phyloP scores from a whole-genome alignment of 2,797 vertebrate genomes.

The Smutsia gigantea region DNA sequence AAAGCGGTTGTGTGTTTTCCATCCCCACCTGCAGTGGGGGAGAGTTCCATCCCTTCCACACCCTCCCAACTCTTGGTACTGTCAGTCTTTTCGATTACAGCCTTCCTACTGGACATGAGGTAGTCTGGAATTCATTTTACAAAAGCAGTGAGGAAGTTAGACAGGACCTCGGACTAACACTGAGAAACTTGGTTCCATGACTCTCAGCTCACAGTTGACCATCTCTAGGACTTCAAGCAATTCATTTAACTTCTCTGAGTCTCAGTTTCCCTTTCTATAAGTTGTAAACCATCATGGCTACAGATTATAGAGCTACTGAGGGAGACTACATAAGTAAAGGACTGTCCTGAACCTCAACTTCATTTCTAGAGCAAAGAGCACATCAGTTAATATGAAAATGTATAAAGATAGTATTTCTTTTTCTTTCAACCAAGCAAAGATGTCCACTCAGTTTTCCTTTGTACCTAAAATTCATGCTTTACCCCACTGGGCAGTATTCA shows the following conservation, averaged over 20 bases:
- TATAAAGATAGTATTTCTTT: too few species aligned
- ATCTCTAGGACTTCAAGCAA: neutral
- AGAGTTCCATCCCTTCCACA: too few species aligned
- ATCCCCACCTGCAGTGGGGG: neutral
- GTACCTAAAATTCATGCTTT: neutral
- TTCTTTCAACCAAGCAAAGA: neutral
- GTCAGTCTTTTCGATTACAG: neutral
- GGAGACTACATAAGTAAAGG: neutral
- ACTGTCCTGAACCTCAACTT: neutral
- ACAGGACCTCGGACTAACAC: neutral
- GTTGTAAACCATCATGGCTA: neutral
- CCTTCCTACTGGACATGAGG: fast-evolving
- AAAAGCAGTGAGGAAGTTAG: neutral
- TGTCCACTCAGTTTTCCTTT: neutral
- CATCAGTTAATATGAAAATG: neutral
- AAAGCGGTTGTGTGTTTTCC: neutral
- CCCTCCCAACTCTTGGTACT: fast-evolving
- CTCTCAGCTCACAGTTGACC: neutral
- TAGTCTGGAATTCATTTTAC: neutral
- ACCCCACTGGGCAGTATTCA: fast-evolving
- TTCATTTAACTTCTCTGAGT: neutral
- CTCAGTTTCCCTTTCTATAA: neutral
- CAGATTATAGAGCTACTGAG: neutral
- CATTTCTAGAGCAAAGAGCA: neutral
- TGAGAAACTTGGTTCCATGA: neutral